Evolutionary conservation across 1,140 invertebrate genomes (phyloP).

Genomic region (Drosophila pectinifera): DNA sequence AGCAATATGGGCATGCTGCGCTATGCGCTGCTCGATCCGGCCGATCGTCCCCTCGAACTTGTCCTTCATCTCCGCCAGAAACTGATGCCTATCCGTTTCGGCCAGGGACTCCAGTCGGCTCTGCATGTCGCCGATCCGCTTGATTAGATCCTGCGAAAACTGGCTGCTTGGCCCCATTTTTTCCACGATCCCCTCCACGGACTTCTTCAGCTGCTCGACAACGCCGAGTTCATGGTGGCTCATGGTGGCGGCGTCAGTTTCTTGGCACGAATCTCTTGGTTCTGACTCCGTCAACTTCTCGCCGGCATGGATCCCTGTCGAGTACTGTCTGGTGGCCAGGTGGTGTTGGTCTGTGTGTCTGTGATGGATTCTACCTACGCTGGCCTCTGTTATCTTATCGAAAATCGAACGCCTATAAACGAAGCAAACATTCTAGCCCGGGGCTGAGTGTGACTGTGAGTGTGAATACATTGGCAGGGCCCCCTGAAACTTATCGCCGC

Average conservation of each 20-base stretch:
- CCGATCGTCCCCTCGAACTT: constrained; percentile 66
- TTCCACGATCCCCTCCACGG: constrained; percentile 67
- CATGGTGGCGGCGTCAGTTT: constrained; percentile 14
- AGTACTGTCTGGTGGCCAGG: constrained; percentile 20
- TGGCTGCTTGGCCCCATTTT: constrained; percentile 71
- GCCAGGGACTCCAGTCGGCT: constrained; percentile 64
- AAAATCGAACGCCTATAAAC: constrained; percentile 73
- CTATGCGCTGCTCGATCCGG: constrained; percentile 60
- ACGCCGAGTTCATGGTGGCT: constrained; percentile 45
- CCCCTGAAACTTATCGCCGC: constrained; percentile 39
- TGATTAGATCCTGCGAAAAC: constrained; percentile 67
- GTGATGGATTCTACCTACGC: constrained; percentile 54
- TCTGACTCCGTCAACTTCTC: constrained; percentile 22
- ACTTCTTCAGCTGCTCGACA: constrained; percentile 65
- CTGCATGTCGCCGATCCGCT: constrained; percentile 64
- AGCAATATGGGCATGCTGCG: constrained; percentile 68
- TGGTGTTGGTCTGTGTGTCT: constrained; percentile 19
- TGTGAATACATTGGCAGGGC: constrained; percentile 46
- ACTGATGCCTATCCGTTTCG: constrained; percentile 55
- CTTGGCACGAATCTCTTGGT: not conserved
- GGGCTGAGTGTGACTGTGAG: constrained; percentile 7
- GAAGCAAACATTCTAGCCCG: constrained; percentile 54
- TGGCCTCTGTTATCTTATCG: constrained; percentile 65
- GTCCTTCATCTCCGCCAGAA: constrained; percentile 70
- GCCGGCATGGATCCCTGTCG: constrained; percentile 45